A percentile compares a stretch with the other conserved stretches of the same genome.
These are phyloP conservation scores for Diploscapter pachys DNA, from an alignment of 1,140 invertebrate genomes.

Conservation along the genomic window DNA sequence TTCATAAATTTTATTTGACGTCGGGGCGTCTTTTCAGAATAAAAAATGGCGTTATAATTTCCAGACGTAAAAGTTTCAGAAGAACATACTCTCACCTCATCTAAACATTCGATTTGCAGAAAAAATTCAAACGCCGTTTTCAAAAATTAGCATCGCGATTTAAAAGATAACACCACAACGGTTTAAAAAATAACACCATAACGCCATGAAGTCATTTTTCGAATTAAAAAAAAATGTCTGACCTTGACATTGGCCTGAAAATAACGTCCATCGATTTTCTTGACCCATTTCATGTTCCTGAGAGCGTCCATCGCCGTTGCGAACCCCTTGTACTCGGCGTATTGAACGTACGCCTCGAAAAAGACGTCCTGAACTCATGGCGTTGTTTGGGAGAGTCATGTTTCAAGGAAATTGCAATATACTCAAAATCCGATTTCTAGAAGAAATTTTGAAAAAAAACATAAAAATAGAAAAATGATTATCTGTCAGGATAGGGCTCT, in stretches of 20 bases:
- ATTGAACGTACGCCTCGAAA: conserved; percentile 34
- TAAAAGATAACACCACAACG: not conserved
- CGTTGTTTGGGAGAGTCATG: too few relatives aligned
- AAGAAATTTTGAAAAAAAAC: not conserved
- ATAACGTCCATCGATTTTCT: conserved; percentile 23
- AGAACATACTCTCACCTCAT: too few relatives aligned
- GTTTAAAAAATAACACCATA: not conserved
- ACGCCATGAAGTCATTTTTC: not conserved
- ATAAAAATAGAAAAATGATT: not conserved
- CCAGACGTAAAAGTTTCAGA: too few relatives aligned
- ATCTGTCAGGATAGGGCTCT: not conserved
- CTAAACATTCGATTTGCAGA: not conserved
- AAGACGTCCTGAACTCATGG: conserved; percentile 18
- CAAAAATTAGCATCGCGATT: too few relatives aligned
- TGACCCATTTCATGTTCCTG: conserved; percentile 31
- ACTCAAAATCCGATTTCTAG: not conserved
- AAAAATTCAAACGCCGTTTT: not conserved
- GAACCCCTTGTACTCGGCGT: conserved; percentile 24
- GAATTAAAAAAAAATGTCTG: not conserved
- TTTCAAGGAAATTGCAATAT: too few relatives aligned
- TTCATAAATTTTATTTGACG: too few relatives aligned
- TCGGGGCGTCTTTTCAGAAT: too few relatives aligned
- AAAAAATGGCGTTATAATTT: too few relatives aligned
- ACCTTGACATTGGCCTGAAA: conserved; percentile 34
- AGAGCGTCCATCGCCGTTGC: conserved; percentile 20